phyloP scores from a whole-genome alignment of 2,888 invertebrate species.

The Phortica okadai region DNA sequence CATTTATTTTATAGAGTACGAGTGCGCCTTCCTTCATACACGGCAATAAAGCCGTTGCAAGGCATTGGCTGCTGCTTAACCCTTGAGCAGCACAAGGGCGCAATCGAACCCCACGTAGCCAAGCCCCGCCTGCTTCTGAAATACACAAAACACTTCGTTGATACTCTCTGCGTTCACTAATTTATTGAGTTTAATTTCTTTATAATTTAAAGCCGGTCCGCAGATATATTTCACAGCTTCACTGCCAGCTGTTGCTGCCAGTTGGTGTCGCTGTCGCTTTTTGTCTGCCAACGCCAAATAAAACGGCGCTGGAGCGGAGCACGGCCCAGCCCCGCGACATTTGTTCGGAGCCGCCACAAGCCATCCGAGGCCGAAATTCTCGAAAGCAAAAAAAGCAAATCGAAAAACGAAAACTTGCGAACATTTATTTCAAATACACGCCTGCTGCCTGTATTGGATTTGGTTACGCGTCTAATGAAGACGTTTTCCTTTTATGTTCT shows the following conservation, averaged over 20 bases:
- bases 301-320: not conserved
- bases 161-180: slow-evolving; percentile 12
- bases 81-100: not conserved
- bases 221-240: slow-evolving; percentile 20
- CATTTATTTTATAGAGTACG: slow-evolving; percentile 65
- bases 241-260: slow-evolving; percentile 29
- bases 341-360: too few species aligned
- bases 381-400: not conserved
- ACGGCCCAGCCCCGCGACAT: too few species aligned
- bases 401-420: not conserved
- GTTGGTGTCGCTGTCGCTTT: not conserved
- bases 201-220: slow-evolving; percentile 27
- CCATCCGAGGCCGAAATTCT: too few species aligned
- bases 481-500: slow-evolving; percentile 25
- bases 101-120: not conserved
- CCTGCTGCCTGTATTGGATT: slow-evolving; percentile 5
- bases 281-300: not conserved
- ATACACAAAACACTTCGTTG: not conserved
- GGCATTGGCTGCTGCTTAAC: not conserved
- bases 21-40: not conserved
- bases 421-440: not conserved
- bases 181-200: slow-evolving; percentile 35
- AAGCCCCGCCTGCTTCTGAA: not conserved
- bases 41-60: not conserved
- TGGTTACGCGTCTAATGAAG: slow-evolving; percentile 57